These are phyloP conservation scores for Physocephala rufipes DNA, from an alignment of 2,888 invertebrate genomes.

Conservation along the genomic window DNA sequence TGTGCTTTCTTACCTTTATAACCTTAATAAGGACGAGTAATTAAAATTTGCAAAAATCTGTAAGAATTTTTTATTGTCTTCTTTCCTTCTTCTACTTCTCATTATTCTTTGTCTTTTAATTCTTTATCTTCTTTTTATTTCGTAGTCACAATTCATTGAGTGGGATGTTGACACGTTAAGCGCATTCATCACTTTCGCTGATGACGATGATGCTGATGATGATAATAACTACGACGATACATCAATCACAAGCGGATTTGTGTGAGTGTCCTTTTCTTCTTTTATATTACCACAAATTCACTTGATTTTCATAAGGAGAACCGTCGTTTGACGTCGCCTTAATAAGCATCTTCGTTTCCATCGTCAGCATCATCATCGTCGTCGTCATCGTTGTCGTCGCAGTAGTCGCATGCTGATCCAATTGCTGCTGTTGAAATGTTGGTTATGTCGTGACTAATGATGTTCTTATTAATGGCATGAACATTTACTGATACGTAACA, in stretches of 20 bases:
- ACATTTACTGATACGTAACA: no score
- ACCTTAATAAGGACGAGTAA: no score
- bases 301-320: not conserved
- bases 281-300: not conserved
- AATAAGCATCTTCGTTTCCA: not conserved
- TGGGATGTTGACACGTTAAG: not conserved
- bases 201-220: not conserved
- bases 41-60: no score
- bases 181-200: not conserved
- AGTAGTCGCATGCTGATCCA: not conserved
- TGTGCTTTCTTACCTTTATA: no score
- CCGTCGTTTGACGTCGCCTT: no score
- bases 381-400: not conserved
- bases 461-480: not conserved
- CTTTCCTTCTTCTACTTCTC: no score
- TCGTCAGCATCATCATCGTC: not conserved
- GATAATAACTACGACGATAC: not conserved
- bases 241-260: not conserved
- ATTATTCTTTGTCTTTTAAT: no score
- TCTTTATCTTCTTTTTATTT: no score
- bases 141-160: not conserved
- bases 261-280: not conserved
- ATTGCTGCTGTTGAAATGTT: not conserved
- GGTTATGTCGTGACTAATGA: constrained; percentile 5
- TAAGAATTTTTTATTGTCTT: no score